Evolutionary conservation across 2,797 vertebrate genomes (phyloP).

Genomic region (Mustela erminea): DNA sequence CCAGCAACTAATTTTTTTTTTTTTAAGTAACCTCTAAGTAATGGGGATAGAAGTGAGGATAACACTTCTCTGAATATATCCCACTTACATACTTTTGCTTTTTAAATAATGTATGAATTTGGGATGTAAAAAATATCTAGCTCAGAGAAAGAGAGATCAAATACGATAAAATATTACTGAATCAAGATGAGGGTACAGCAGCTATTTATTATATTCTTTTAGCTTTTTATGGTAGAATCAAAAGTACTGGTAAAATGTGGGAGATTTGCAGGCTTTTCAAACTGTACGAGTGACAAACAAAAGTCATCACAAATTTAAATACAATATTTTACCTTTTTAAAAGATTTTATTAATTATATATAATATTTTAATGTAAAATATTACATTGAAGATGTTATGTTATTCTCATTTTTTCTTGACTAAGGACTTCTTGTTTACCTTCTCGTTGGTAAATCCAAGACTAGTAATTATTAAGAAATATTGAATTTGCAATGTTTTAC

Average conservation of each 20-base stretch:
- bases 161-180: not conserved
- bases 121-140: not conserved
- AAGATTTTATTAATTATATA: not conserved
- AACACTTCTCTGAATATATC: not conserved
- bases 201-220: not conserved
- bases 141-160: not conserved
- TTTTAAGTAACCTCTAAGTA: not conserved
- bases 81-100: not conserved
- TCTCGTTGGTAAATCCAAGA: not conserved
- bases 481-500: not conserved
- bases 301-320: not conserved
- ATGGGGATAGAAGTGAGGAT: not conserved
- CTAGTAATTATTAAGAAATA: not conserved
- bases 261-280: not conserved
- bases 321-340: not conserved
- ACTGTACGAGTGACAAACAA: not conserved
- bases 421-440: not conserved
- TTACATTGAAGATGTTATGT: not conserved
- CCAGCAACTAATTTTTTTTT: not conserved
- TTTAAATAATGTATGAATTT: slow-evolving; percentile 13
- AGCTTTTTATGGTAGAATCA: slow-evolving; percentile 15
- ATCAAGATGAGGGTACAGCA: not conserved
- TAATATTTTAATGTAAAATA: not conserved
- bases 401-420: not conserved
- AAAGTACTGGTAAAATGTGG: not conserved